Base-by-base conservation (phyloP, 1,140 invertebrate species). In the Sesamia nonagrioides region DNA sequence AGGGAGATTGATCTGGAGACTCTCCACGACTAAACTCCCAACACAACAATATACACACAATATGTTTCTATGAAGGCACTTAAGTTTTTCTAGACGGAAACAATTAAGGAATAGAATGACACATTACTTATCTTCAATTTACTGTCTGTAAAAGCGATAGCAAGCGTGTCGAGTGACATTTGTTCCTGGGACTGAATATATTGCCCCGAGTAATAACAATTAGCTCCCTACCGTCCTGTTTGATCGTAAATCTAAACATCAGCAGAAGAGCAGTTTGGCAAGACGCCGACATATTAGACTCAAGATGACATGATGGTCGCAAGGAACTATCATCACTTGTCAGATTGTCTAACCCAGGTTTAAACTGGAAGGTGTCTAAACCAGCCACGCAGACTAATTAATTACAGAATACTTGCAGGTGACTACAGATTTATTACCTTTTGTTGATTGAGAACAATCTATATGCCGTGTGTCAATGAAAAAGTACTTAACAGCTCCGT, bases 161-260 rank as follows among this genome's bases (percentile, higher is more conserved):
- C 21, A 58, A 54, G 18, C 60, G 37, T 35, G 60, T 63, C 60
- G 11, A 18, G 35, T 27, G 21, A 58, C 21, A 58, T 33, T 66
- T 42, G 37, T 18, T 40, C 15, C 33, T 27, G 9, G 35, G 56
- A 11, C 27, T 60, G 27, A 60, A 60, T 60, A 60, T 60, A 60
- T 35, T 15, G 56, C 5, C 15, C 13, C 15, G 13, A 60, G 56
- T 60, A 60, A 54, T 54, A 8, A 33, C 21, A 58, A 58, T 58
- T 8, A 7, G 54, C 17, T 21, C 52, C n/a, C 6, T 18, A 54
- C 52, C 18, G 17, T 8, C 52, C 40, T 9, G 40, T 50, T 33
- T 33, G 61, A 17, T 66, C 61, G 61, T 66, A 42, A 66, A 66
- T 66, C 61, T 66, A 66, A 42, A 42, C 37, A 42, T 40, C 61